phyloP scores from a whole-genome alignment of 2,797 vertebrate genomes.

The Falco berigora region DNA sequence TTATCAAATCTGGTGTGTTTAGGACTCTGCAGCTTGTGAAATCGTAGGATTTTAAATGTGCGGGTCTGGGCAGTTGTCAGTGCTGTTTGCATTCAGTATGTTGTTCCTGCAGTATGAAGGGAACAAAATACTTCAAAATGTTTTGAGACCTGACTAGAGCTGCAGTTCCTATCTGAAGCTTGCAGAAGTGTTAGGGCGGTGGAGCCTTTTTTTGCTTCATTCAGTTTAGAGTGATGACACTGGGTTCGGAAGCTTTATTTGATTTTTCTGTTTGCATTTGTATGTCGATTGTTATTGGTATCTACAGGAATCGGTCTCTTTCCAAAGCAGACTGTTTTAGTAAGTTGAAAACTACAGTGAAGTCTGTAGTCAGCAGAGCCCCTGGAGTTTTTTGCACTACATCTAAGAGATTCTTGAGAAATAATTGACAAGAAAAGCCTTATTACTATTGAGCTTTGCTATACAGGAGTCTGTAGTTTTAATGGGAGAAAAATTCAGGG shows the following conservation, averaged over 20 bases:
- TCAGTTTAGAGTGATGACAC: not conserved
- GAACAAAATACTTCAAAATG: not conserved
- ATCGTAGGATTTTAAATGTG: not conserved
- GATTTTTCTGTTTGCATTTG: not conserved
- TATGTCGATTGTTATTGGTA: not conserved
- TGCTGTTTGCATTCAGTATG: not conserved
- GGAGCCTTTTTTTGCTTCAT: not conserved
- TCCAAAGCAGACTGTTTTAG: not conserved
- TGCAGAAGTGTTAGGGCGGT: not conserved
- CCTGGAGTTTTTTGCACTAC: not conserved
- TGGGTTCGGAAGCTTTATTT: not conserved
- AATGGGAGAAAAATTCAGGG: not conserved
- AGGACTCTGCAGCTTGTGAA: not conserved
- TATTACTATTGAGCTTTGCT: not conserved
- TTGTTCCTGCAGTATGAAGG: not conserved
- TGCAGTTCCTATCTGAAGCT: not conserved
- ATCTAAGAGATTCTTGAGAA: not conserved
- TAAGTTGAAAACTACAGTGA: not conserved
- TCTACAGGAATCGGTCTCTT: not conserved
- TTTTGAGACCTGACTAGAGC: not conserved
- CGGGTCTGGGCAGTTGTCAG: not conserved
- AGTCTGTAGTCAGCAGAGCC: not conserved
- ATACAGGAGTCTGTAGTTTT: not conserved
- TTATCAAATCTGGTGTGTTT: not conserved
- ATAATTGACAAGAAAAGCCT: not conserved